Conservation (phyloP, 2,888 invertebrate species). For the Arctia plantaginis region DNA sequence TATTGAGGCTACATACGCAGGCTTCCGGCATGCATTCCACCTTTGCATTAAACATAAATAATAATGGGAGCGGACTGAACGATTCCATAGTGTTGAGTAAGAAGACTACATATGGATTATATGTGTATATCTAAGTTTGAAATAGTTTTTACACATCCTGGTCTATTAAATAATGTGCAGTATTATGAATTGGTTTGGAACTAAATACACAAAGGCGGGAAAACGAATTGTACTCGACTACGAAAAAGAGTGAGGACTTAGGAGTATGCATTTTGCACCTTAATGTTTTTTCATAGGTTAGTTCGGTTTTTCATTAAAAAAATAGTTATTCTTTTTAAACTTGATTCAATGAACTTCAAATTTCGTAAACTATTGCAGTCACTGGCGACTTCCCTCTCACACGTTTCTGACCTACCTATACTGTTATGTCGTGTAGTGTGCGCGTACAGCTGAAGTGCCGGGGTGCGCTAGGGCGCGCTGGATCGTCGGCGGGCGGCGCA, state of each 20-base stretch:
- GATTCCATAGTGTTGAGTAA: not conserved
- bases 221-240: constrained; percentile 32
- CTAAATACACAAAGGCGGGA: constrained; percentile 51
- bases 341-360: constrained; percentile 43
- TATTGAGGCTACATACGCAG: not conserved
- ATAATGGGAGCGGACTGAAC: not conserved
- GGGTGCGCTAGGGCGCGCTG: constrained; percentile 73
- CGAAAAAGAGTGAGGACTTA: not conserved
- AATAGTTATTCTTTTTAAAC: constrained; percentile 20
- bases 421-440: constrained; percentile 66
- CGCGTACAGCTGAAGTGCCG: constrained; percentile 74
- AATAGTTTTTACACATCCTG: constrained; percentile 16
- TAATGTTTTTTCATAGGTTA: not conserved
- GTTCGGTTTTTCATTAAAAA: constrained; percentile 17
- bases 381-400: constrained; percentile 70
- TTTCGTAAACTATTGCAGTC: constrained; percentile 65
- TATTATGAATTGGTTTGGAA: constrained; percentile 39
- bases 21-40: not conserved
- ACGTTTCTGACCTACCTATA: constrained; percentile 78
- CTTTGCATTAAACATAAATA: not conserved
- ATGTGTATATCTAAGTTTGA: constrained; percentile 4
- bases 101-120: not conserved
- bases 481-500: constrained; percentile 73
- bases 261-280: not conserved
- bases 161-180: constrained; percentile 30